These are phyloP conservation scores for Leptinotarsa rubiginosa DNA, from an alignment of 2,888 invertebrate species.

Conservation along the genomic window DNA sequence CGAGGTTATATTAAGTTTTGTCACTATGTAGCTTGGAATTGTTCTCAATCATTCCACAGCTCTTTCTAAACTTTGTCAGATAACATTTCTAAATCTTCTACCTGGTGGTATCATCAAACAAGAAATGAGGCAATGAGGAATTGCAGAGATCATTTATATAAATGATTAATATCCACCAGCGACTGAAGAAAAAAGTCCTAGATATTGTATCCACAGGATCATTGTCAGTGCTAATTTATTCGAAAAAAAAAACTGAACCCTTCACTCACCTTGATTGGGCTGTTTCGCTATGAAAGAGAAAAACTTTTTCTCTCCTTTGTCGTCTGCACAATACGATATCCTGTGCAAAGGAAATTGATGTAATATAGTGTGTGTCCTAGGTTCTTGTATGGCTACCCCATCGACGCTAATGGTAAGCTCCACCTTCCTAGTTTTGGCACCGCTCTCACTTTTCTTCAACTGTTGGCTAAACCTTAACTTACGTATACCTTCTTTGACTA, in stretches of 20 bases:
- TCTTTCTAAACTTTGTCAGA: no score
- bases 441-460: conserved; percentile 89
- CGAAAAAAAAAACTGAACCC: not conserved
- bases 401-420: conserved; percentile 98
- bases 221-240: no score
- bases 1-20: no score
- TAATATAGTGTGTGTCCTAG: conserved; percentile 81
- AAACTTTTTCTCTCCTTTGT: conserved; percentile 97
- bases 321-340: conserved; percentile 99
- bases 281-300: conserved; percentile 95
- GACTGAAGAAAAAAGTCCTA: no score
- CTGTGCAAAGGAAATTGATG: conserved; percentile 96
- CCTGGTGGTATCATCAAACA: no score
- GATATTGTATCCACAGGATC: no score
- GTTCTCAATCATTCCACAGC: no score
- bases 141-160: no score
- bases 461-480: conserved; percentile 95
- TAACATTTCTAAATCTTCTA: no score
- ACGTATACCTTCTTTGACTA: conserved; percentile 96
- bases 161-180: no score
- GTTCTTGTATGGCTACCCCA: conserved; percentile 91
- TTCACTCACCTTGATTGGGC: conserved; percentile 61
- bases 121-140: no score
- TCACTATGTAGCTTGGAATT: no score
- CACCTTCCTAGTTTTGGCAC: conserved; percentile 89